A percentile compares a stretch with the other conserved stretches of the same genome.
Conservation (phyloP, 2,888 invertebrate genomes). For the Heliconius sara region DNA sequence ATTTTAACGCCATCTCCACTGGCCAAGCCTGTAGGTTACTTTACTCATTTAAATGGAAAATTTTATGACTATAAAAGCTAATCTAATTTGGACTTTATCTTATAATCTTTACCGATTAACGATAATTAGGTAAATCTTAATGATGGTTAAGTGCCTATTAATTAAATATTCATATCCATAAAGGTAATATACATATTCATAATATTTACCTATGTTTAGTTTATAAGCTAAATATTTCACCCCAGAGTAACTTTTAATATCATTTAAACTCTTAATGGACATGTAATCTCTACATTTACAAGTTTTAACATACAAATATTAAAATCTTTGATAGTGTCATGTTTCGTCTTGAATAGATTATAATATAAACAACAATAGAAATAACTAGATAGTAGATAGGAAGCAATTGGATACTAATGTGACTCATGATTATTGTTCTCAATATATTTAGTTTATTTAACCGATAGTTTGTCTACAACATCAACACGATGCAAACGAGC, state of each 20-base stretch:
- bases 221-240: neutral
- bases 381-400: slow-evolving; percentile 1
- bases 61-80: slow-evolving; percentile 8
- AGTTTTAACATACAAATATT: neutral
- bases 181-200: neutral
- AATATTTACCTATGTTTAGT: neutral
- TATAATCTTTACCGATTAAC: neutral
- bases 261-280: neutral
- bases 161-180: slow-evolving; percentile 14
- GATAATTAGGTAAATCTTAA: slow-evolving; percentile 5
- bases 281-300: neutral
- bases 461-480: slow-evolving; percentile 20
- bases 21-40: neutral
- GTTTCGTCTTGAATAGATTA: neutral
- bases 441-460: slow-evolving; percentile 25
- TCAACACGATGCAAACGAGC: slow-evolving; percentile 45
- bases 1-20: too few relatives aligned
- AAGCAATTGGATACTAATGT: slow-evolving; percentile 16
- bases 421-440: slow-evolving; percentile 15
- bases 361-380: slow-evolving; percentile 6
- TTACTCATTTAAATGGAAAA: neutral
- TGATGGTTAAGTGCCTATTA: slow-evolving; percentile 6
- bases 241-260: neutral
- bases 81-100: neutral
- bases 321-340: neutral